Evolutionary conservation across 2,888 invertebrate species (phyloP).

Genomic region (Ormyrus labotus): DNA sequence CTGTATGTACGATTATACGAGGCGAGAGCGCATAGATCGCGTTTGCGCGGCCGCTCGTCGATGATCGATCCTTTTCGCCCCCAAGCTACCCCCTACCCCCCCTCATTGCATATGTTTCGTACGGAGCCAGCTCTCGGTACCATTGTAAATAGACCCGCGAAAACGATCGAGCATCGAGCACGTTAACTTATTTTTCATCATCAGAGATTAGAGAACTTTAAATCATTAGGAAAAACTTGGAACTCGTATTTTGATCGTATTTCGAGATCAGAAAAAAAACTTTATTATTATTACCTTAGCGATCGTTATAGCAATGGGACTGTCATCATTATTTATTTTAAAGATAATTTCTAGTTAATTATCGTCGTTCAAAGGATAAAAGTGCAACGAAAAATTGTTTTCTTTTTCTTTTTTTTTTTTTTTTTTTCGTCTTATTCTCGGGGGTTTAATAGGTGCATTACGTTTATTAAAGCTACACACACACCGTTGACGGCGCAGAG

Average conservation of each 20-base stretch:
- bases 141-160: slow-evolving; percentile 26
- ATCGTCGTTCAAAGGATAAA: slow-evolving; percentile 33
- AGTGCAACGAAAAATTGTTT: slow-evolving; percentile 36
- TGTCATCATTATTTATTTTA: slow-evolving; percentile 44
- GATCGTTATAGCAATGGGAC: slow-evolving; percentile 37
- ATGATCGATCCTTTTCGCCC: too few species aligned
- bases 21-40: too few species aligned
- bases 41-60: too few species aligned
- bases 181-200: slow-evolving; percentile 48
- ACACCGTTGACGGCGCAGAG: slow-evolving; percentile 9
- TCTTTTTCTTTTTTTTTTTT: not conserved
- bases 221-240: slow-evolving; percentile 30
- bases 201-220: slow-evolving; percentile 19
- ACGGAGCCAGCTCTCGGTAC: slow-evolving; percentile 1
- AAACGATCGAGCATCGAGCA: slow-evolving; percentile 45
- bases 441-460: slow-evolving; percentile 37
- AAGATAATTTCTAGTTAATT: slow-evolving; percentile 31
- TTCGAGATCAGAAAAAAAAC: slow-evolving; percentile 13
- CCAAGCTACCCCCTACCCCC: too few species aligned
- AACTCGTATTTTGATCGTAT: slow-evolving; percentile 51
- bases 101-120: slow-evolving; percentile 16
- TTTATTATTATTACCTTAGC: not conserved
- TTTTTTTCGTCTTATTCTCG: not conserved
- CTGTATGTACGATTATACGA: too few species aligned
- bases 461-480: slow-evolving; percentile 29